Evolutionary conservation across 2,113 vertebrate species (phyloP).

Genomic region (Turnix velox): DNA sequence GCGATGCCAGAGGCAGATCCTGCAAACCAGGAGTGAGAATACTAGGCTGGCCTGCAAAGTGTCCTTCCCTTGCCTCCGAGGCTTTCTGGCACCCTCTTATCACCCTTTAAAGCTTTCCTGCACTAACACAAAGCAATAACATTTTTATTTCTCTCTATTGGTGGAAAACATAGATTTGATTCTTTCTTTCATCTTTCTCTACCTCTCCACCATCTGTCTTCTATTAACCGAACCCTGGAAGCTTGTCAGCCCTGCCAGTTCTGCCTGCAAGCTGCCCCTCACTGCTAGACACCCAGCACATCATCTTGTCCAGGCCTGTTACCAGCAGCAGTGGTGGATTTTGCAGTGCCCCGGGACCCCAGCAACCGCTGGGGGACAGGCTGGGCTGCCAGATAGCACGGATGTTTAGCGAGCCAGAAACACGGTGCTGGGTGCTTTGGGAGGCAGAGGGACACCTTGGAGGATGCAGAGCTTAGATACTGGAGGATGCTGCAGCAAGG

Average conservation of each 20-base stretch:
- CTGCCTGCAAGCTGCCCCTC: not conserved
- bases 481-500: not conserved
- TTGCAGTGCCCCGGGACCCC: accelerated
- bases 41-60: not conserved
- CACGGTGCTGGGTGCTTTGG: not conserved
- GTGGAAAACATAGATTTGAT: not conserved
- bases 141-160: not conserved
- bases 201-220: not conserved
- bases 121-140: not conserved
- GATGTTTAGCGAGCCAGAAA: not conserved
- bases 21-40: not conserved
- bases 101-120: constrained; percentile 14
- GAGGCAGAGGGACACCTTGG: not conserved
- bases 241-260: not conserved
- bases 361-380: accelerated
- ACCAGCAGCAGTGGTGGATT: accelerated
- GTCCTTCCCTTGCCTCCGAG: not conserved
- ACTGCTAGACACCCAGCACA: accelerated
- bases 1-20: not conserved
- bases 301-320: not conserved
- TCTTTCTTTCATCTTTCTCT: not conserved
- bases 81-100: constrained; percentile 21
- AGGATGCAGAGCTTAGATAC: not conserved
- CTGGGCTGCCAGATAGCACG: accelerated
- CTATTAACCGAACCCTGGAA: not conserved